Percentiles rank a stretch among this genome's conserved stretches.
Evolutionary conservation across 2,113 vertebrate genomes (phyloP).

Genomic region (Gobiocypris rarus): DNA sequence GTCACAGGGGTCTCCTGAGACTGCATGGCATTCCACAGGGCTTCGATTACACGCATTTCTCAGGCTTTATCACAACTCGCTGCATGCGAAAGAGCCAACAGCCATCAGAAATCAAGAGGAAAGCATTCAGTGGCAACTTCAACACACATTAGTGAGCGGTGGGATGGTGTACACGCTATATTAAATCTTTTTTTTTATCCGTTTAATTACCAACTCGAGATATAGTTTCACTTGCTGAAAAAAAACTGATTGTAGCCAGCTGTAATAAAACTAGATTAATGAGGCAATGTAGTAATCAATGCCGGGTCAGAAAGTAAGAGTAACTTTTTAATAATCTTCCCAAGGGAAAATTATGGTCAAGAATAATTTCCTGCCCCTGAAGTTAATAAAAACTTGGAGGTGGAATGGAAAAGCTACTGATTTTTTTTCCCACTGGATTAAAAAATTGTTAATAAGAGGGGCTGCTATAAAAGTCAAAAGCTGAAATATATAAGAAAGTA

Average conservation of each 20-base stretch:
- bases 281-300: constrained; percentile 32
- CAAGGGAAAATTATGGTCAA: constrained; percentile 21
- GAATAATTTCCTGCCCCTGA: constrained; percentile 6
- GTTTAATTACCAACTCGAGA: constrained; percentile 24
- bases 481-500: constrained; percentile 5
- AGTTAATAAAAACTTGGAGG: background rate
- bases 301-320: constrained; percentile 22
- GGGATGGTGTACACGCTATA: constrained; percentile 29
- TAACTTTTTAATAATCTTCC: constrained; percentile 32
- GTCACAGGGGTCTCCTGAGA: constrained; percentile 58
- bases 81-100: constrained; percentile 55
- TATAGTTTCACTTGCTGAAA: background rate
- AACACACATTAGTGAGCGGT: constrained; percentile 37
- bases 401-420: background rate
- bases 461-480: constrained; percentile 6
- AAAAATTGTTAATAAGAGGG: background rate
- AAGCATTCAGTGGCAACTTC: constrained; percentile 50
- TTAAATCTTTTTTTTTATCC: background rate
- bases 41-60: constrained; percentile 59
- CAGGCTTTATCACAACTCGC: constrained; percentile 54
- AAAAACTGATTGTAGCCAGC: constrained; percentile 3
- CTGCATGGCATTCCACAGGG: constrained; percentile 51
- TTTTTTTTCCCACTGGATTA: background rate
- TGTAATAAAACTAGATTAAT: constrained; percentile 37
- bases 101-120: constrained; percentile 43